A percentile compares a stretch with the other conserved stretches of the same genome.
These are phyloP conservation scores for Micromussa lordhowensis DNA, from an alignment of 92 coral and sea anemone species.

Conservation along the genomic window DNA sequence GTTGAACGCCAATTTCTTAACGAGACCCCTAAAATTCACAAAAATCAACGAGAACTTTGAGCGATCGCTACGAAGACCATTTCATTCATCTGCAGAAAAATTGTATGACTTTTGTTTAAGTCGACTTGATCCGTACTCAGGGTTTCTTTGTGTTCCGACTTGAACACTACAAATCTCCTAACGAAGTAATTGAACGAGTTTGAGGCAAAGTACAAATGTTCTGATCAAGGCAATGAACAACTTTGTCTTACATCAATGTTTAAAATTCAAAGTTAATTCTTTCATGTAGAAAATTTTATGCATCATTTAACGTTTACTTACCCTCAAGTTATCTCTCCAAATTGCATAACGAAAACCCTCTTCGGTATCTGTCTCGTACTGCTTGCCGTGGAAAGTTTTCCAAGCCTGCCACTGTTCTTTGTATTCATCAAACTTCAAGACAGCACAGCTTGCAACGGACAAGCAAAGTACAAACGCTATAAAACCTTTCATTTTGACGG, in stretches of 20 bases:
- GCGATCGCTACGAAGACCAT: neutral
- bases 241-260: neutral
- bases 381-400: slow-evolving; percentile 78
- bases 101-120: no score
- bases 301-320: slow-evolving; percentile 9
- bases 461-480: slow-evolving; percentile 20
- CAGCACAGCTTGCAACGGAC: slow-evolving; percentile 59
- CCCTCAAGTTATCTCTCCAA: slow-evolving; percentile 87
- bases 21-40: neutral
- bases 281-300: neutral
- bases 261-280: neutral
- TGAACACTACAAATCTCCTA: no score
- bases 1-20: neutral
- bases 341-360: slow-evolving; percentile 79
- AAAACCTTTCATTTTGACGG: neutral
- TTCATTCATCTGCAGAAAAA: neutral
- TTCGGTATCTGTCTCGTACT: slow-evolving; percentile 68
- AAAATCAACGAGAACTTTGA: neutral
- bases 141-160: no score
- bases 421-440: slow-evolving; percentile 64
- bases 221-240: neutral
- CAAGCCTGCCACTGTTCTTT: slow-evolving; percentile 80
- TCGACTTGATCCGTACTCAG: no score
- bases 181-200: neutral
- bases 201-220: neutral